These are phyloP conservation scores for Syngnathoides biaculeatus DNA, from an alignment of 2,113 vertebrate species.

Conservation along the genomic window DNA sequence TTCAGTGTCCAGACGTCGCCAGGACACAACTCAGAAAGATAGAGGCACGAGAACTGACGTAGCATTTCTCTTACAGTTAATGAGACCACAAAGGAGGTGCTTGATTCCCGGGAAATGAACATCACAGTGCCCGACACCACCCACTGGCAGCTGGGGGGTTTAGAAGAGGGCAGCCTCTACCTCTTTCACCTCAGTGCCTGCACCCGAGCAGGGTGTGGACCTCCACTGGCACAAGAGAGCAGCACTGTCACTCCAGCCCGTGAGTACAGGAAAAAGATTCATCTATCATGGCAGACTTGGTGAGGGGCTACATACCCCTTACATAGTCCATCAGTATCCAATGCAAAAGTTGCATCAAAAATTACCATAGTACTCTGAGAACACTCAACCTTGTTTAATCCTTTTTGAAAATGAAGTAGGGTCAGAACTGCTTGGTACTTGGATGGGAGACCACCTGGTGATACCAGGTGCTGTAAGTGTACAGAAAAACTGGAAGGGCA, in stretches of 20 bases:
- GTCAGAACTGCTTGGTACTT: too few relatives aligned
- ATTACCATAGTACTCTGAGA: too few relatives aligned
- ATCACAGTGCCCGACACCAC: constrained; percentile 72
- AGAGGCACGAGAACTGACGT: constrained; percentile 44
- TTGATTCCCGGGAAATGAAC: constrained; percentile 73
- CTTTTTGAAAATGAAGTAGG: too few relatives aligned
- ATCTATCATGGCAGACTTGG: background rate
- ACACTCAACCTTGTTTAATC: too few relatives aligned
- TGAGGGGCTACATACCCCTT: background rate
- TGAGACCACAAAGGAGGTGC: constrained; percentile 76
- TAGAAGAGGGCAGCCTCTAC: constrained; percentile 78
- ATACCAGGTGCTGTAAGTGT: too few relatives aligned
- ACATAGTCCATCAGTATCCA: background rate
- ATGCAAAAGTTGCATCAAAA: background rate
- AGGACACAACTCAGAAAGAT: background rate
- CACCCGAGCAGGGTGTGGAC: constrained; percentile 84
- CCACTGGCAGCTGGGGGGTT: constrained; percentile 75
- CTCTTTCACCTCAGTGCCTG: constrained; percentile 88
- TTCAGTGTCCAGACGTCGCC: constrained; percentile 20
- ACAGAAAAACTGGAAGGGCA: too few relatives aligned
- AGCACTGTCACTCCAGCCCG: constrained; percentile 69
- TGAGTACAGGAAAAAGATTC: constrained; percentile 68
- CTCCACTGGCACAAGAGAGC: constrained; percentile 77
- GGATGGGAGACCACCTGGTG: too few relatives aligned
- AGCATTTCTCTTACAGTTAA: constrained; percentile 78